Conservation (phyloP, 2,888 invertebrate genomes). For the Diploptera punctata region DNA sequence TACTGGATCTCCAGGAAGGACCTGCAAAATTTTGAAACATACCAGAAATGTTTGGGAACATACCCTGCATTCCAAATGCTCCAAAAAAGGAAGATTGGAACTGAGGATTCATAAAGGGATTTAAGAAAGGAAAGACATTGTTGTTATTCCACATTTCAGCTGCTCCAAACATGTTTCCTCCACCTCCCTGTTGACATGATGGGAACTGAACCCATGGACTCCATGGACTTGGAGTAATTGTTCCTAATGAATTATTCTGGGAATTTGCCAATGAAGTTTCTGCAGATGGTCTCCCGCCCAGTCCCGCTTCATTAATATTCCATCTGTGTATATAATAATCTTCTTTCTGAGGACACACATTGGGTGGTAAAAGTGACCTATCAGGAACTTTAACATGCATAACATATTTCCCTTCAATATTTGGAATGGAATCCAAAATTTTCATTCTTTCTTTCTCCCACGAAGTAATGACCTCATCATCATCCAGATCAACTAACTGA, state of each 20-base stretch:
- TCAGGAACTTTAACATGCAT: constrained; percentile 28
- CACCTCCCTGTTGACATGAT: not conserved
- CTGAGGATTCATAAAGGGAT: not conserved
- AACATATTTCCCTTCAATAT: constrained; percentile 15
- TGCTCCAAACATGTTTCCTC: constrained; percentile 6
- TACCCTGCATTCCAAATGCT: not conserved
- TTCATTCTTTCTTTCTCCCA: constrained; percentile 13
- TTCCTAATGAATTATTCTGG: not conserved
- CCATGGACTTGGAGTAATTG: not conserved
- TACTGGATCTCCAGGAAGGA: not conserved
- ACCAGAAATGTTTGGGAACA: not conserved
- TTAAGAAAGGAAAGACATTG: not conserved
- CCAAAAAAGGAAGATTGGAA: not conserved
- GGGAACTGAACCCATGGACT: not conserved
- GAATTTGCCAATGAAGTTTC: not conserved
- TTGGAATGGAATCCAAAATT: constrained; percentile 27
- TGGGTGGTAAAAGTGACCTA: constrained; percentile 20
- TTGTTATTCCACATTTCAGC: not conserved
- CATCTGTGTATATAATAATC: constrained; percentile 29
- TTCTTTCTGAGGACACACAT: constrained; percentile 26
- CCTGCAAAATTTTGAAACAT: not conserved
- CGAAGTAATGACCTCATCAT: constrained; percentile 7
- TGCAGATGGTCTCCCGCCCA: constrained; percentile 23
- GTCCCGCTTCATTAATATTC: constrained; percentile 15
- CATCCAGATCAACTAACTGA: constrained; percentile 5